Percentiles rank a stretch among this genome's conserved stretches.
Conservation (phyloP, 2,113 vertebrate genomes). For the Brachionichthys hirsutus region DNA sequence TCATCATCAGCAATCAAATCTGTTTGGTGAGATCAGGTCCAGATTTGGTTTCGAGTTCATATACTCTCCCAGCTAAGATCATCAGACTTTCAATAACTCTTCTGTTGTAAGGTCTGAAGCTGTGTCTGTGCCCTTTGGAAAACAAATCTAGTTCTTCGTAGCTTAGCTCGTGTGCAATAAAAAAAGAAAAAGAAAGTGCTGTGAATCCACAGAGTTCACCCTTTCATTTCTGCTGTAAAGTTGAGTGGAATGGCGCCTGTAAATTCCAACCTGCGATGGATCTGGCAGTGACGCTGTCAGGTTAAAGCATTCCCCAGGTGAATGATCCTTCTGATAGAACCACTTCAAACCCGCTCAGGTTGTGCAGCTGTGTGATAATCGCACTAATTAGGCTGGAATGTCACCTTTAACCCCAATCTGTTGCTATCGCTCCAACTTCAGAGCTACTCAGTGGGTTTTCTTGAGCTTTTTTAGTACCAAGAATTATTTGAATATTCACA, state of each 20-base stretch:
- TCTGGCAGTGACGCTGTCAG: conserved; percentile 85
- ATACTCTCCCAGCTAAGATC: conserved; percentile 6
- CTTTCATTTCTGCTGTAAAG: conserved; percentile 20
- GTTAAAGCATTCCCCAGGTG: conserved; percentile 81
- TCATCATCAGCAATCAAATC: conserved; percentile 26
- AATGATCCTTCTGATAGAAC: conserved; percentile 92
- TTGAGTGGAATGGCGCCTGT: conserved; percentile 37
- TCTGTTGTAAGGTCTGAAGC: conserved; percentile 18
- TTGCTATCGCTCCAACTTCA: conserved; percentile 22
- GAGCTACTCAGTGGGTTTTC: conserved; percentile 4
- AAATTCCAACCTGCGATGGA: conserved; percentile 58
- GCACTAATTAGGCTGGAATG: conserved; percentile 89
- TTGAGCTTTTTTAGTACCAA: neutral
- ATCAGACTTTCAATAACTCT: conserved; percentile 10
- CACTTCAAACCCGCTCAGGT: conserved; percentile 85
- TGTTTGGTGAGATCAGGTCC: conserved; percentile 23
- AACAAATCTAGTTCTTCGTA: conserved; percentile 14
- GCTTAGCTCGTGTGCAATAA: conserved; percentile 25
- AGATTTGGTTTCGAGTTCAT: too few species aligned
- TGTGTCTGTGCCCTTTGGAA: conserved; percentile 2
- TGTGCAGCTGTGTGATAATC: conserved; percentile 89
- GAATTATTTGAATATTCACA: conserved; percentile 11
- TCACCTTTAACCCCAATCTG: conserved; percentile 62
- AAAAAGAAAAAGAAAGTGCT: too few species aligned
- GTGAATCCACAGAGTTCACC: conserved; percentile 14